phyloP scores from a whole-genome alignment of 2,888 invertebrate genomes.

The Perizoma flavofasciatum region DNA sequence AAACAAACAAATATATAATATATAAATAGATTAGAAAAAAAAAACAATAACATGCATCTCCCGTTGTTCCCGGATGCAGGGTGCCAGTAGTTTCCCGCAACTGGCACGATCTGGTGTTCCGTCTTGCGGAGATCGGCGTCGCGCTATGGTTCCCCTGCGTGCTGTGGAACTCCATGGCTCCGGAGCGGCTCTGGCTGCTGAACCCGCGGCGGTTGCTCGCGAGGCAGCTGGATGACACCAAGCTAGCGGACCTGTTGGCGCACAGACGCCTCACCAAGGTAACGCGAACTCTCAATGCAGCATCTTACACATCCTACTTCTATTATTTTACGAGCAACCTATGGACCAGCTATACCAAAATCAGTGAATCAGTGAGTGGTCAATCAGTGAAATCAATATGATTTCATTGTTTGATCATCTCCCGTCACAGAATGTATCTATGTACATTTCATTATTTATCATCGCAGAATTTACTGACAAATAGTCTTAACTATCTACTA shows the following conservation, averaged over 20 bases:
- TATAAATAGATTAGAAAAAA: too few species aligned
- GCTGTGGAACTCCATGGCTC: constrained; percentile 97
- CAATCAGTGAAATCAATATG: too few species aligned
- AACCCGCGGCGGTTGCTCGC: constrained; percentile 95
- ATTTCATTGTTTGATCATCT: too few species aligned
- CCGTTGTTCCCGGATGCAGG: constrained; percentile 64
- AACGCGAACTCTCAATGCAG: background rate
- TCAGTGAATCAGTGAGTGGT: too few species aligned
- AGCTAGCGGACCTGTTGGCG: constrained; percentile 71
- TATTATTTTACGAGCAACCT: too few species aligned
- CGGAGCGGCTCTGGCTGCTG: constrained; percentile 96
- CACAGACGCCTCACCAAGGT: constrained; percentile 69
- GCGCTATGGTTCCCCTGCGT: constrained; percentile 98
- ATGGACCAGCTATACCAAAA: too few species aligned
- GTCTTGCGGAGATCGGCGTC: constrained; percentile 95
- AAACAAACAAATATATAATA: too few species aligned
- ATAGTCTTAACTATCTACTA: too few species aligned
- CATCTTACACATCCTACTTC: too few species aligned
- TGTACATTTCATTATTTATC: too few species aligned
- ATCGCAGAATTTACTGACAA: too few species aligned
- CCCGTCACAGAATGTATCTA: too few species aligned
- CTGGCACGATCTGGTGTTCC: constrained; percentile 96
- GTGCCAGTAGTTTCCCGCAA: constrained; percentile 95
- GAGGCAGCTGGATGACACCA: constrained; percentile 84
- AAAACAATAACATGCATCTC: background rate